Conservation (phyloP, 2,888 invertebrate species). For the Phortica okadai region DNA sequence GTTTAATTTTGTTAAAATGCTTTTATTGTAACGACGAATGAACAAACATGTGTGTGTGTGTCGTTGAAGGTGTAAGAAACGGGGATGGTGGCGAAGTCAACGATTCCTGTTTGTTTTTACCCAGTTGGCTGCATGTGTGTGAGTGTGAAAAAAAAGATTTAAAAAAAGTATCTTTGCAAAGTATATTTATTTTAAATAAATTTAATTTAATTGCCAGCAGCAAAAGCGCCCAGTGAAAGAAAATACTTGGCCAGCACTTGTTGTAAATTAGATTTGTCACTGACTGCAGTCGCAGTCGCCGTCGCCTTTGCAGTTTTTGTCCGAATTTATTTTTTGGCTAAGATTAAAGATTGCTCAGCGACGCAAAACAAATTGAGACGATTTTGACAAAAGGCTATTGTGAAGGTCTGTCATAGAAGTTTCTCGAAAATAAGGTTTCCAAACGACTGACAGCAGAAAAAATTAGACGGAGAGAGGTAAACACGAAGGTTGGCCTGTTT, state of each 20-base stretch:
- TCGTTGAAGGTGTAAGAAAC: neutral
- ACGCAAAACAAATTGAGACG: neutral
- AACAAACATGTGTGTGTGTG: neutral
- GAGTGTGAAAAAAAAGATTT: constrained; percentile 38
- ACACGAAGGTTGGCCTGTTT: too few relatives aligned
- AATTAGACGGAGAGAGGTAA: too few relatives aligned
- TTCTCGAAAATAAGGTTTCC: too few relatives aligned
- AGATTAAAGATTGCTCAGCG: neutral
- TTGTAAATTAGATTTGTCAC: constrained; percentile 62
- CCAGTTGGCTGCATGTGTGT: neutral
- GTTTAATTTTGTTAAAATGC: neutral
- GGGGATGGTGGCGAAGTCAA: neutral
- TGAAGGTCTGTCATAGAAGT: neutral
- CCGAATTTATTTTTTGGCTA: constrained; percentile 4
- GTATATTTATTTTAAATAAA: constrained; percentile 70
- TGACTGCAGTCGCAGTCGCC: neutral
- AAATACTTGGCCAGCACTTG: constrained; percentile 45
- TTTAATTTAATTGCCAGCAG: constrained; percentile 70
- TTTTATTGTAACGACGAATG: constrained; percentile 1
- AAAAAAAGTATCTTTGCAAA: constrained; percentile 36
- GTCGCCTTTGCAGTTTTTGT: neutral
- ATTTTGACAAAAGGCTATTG: constrained; percentile 6
- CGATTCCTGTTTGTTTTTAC: neutral
- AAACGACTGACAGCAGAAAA: too few relatives aligned
- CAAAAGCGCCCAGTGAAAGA: constrained; percentile 44